Evolutionary conservation across 2,113 vertebrate genomes (phyloP).

Genomic region (Hydropotes inermis): DNA sequence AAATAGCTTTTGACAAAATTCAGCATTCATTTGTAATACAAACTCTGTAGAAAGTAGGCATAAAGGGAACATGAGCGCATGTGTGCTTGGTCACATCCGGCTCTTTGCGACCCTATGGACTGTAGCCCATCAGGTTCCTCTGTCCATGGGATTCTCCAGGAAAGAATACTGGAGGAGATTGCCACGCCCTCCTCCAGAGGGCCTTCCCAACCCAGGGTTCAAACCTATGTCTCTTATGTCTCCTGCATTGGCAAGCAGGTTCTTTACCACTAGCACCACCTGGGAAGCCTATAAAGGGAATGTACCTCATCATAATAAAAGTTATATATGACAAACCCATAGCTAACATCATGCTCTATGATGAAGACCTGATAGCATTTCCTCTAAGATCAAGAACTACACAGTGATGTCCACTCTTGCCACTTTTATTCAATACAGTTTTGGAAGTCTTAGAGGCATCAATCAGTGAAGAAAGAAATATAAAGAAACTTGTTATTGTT

Average conservation of each 20-base stretch:
- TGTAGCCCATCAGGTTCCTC: not conserved
- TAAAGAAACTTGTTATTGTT: not conserved
- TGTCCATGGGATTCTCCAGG: not conserved
- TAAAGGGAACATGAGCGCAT: not conserved
- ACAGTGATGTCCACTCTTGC: not conserved
- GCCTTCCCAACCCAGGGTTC: not conserved
- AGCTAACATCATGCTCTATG: not conserved
- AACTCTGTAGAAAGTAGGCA: not conserved
- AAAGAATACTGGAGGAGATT: not conserved
- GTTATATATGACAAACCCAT: not conserved
- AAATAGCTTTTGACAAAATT: not conserved
- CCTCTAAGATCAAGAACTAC: not conserved
- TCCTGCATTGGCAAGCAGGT: not conserved
- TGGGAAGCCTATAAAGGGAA: not conserved
- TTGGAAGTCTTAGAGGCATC: not conserved
- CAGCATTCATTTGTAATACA: not conserved
- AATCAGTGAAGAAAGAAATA: not conserved
- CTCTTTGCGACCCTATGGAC: not conserved
- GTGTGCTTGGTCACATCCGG: not conserved
- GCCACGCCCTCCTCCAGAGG: not conserved
- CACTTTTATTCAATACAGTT: not conserved
- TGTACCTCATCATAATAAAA: not conserved
- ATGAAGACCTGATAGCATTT: not conserved
- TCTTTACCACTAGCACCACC: not conserved
- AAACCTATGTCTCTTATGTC: not conserved